Evolutionary conservation across 2,113 vertebrate species (phyloP).

Genomic region (Benitochromis conjunctus): DNA sequence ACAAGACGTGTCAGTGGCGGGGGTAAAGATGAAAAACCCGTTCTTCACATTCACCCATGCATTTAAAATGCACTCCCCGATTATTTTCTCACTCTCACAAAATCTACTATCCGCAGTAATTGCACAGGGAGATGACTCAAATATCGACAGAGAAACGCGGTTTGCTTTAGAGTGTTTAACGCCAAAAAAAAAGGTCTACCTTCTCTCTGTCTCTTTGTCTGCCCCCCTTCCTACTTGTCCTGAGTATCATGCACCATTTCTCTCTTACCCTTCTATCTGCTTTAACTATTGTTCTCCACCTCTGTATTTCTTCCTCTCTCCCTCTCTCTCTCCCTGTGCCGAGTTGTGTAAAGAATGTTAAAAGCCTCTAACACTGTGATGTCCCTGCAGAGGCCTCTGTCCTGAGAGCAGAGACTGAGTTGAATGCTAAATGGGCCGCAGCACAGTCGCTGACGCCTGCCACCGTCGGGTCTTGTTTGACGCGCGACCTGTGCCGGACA

Average conservation of each 20-base stretch:
- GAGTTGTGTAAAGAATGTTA: slow-evolving; percentile 50
- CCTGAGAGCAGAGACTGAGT: slow-evolving; percentile 43
- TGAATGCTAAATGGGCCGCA: slow-evolving; percentile 48
- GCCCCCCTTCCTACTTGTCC: background rate
- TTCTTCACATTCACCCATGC: slow-evolving; percentile 7
- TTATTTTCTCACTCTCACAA: slow-evolving; percentile 10
- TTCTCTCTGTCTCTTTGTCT: background rate
- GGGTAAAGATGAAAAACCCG: slow-evolving; percentile 10
- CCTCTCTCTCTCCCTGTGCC: background rate
- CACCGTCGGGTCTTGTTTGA: background rate
- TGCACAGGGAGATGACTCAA: background rate
- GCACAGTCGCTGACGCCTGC: background rate
- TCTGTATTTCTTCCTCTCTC: background rate
- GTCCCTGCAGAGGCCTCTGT: slow-evolving; percentile 52
- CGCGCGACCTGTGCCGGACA: background rate
- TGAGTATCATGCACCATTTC: background rate
- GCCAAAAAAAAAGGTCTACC: background rate
- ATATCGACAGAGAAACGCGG: background rate
- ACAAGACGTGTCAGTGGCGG: background rate
- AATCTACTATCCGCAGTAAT: background rate
- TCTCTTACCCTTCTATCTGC: slow-evolving; percentile 1
- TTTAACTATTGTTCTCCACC: slow-evolving; percentile 35
- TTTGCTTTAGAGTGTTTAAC: background rate
- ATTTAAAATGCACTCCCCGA: background rate
- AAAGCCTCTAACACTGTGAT: slow-evolving; percentile 50